A percentile compares a stretch with the other conserved stretches of the same genome.
phyloP scores from a whole-genome alignment of 2,797 vertebrate genomes.

The Takifugu rubripes region DNA sequence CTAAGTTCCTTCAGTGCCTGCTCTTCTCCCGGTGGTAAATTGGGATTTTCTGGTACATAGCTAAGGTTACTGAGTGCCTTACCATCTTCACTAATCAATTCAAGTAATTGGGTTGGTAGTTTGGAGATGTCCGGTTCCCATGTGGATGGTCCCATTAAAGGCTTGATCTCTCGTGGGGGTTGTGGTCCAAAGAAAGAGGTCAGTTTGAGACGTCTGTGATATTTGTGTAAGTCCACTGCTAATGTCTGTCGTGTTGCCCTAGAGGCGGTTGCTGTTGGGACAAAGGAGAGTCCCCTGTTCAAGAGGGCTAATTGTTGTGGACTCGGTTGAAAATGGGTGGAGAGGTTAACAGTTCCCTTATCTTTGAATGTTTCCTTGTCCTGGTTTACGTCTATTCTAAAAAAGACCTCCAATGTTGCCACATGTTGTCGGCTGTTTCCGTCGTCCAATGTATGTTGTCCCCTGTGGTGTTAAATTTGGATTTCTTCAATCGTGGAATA shows the following conservation, averaged over 20 bases:
- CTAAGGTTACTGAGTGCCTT: neutral
- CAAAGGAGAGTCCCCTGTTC: neutral
- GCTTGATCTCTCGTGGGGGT: accelerated
- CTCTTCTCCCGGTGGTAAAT: neutral
- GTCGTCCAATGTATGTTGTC: too few relatives aligned
- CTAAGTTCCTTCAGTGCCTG: neutral
- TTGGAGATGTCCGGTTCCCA: too few relatives aligned
- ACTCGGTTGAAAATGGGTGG: too few relatives aligned
- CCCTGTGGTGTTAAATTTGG: too few relatives aligned
- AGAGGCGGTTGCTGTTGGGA: neutral
- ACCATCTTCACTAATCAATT: neutral
- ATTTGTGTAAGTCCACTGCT: neutral
- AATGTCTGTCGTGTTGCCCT: neutral
- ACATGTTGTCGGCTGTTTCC: too few relatives aligned
- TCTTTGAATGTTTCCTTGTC: too few relatives aligned
- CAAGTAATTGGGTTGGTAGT: neutral
- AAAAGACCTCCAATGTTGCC: too few relatives aligned
- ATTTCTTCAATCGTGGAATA: too few relatives aligned
- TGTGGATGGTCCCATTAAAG: too few relatives aligned
- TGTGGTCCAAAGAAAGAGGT: neutral
- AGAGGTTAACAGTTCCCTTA: too few relatives aligned
- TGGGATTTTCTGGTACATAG: neutral
- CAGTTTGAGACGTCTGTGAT: neutral
- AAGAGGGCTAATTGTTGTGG: neutral
- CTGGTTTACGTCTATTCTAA: too few relatives aligned